Evolutionary conservation across 1,140 invertebrate genomes (phyloP).

Genomic region (Sinonovacula constricta): DNA sequence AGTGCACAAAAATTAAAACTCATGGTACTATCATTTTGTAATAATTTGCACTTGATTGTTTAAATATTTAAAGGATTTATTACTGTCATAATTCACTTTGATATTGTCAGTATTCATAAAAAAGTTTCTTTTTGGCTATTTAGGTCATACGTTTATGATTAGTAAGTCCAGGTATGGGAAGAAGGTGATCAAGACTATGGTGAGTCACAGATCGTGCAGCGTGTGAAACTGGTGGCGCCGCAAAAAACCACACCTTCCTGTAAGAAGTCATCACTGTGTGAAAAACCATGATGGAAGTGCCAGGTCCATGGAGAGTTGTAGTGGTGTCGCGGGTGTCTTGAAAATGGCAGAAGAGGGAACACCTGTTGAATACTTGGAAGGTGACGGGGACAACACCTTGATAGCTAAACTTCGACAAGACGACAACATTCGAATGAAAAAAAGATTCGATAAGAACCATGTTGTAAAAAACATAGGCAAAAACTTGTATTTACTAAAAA

Average conservation of each 20-base stretch:
- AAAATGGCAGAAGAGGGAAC: conserved; percentile 21
- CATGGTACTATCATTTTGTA: background rate
- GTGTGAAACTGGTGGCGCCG: conserved; percentile 40
- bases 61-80: background rate
- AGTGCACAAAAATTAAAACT: background rate
- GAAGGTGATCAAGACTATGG: conserved; percentile 43
- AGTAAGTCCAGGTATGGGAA: conserved; percentile 41
- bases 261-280: conserved; percentile 19
- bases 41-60: background rate
- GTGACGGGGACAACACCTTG: conserved; percentile 44
- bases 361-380: conserved; percentile 46
- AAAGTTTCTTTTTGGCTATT: background rate
- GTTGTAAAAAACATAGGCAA: conserved; percentile 47
- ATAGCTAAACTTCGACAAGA: conserved; percentile 23
- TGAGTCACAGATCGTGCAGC: conserved; percentile 39
- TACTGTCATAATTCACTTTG: background rate
- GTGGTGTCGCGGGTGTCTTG: conserved; percentile 33
- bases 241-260: conserved; percentile 4
- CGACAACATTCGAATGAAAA: conserved; percentile 31
- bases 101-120: background rate
- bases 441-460: conserved; percentile 44
- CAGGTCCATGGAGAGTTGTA: conserved; percentile 40
- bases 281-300: conserved; percentile 30
- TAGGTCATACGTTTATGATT: conserved; percentile 44
- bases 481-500: conserved; percentile 16